Conservation (phyloP, 2,797 vertebrate species). For the Paratrypauchen microcephalus region DNA sequence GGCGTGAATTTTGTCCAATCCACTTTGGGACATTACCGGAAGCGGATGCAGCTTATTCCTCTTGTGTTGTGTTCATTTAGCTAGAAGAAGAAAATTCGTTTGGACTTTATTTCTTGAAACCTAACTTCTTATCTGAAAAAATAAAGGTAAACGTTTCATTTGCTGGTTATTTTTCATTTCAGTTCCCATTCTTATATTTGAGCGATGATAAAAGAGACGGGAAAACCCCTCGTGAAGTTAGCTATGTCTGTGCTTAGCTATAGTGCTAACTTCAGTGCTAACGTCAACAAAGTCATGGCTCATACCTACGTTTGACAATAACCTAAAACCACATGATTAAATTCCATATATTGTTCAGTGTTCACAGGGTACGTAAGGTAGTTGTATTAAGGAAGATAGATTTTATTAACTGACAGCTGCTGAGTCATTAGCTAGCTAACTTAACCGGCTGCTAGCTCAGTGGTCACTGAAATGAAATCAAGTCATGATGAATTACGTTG, state of each 20-base stretch:
- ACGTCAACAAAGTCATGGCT: conserved; percentile 52
- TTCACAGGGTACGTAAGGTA: neutral
- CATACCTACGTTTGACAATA: conserved; percentile 6
- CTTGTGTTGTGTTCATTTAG: conserved; percentile 70
- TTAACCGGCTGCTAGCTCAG: conserved; percentile 64
- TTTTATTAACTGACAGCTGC: conserved; percentile 61
- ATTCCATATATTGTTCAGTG: conserved; percentile 11
- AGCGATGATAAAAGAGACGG: conserved; percentile 39
- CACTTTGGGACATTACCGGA: conserved; percentile 13
- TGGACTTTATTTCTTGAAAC: conserved; percentile 59
- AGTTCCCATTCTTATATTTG: conserved; percentile 11
- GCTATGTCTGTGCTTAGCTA: conserved; percentile 54
- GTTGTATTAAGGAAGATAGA: neutral
- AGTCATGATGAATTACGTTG: conserved; percentile 20
- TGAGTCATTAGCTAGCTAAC: conserved; percentile 80
- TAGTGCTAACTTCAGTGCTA: conserved; percentile 57
- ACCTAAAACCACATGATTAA: conserved; percentile 26
- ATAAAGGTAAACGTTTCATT: conserved; percentile 68
- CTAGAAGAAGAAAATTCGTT: conserved; percentile 65
- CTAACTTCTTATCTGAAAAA: conserved; percentile 41
- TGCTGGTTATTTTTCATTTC: conserved; percentile 9
- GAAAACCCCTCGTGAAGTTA: conserved; percentile 57
- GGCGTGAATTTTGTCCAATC: conserved; percentile 61
- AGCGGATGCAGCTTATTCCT: conserved; percentile 52
- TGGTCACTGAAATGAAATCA: conserved; percentile 34